Base-by-base conservation (phyloP, 92 coral and sea anemone genomes). In the Parazoanthus swiftii region DNA sequence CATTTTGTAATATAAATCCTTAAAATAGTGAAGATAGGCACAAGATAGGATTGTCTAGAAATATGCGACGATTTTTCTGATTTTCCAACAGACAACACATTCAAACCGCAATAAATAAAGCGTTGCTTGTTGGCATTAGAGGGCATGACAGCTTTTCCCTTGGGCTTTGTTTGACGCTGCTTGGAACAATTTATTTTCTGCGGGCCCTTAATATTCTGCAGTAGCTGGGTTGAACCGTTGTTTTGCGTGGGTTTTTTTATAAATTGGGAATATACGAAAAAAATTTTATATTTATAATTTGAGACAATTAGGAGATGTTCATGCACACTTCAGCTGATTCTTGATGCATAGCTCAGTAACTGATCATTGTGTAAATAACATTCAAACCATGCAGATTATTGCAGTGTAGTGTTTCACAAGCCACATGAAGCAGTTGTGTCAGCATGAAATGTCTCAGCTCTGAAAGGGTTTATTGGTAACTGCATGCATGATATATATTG, bases 111-210 rank as follows among this genome's bases (percentile, higher is more conserved):
- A 74, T 74, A 74, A 21, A 74, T 74, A 74, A 21, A 42, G 66
- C 77, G n/a, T 70, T 50, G 58, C 82, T 79, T 79, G 82, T 46
- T 48, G 42, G 77, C 77, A n/a, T 71, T 21, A 50, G 11, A 14
- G 5, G 77, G 23, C 71, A 26, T 70, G 79, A 70, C 78, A 84
- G 79, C 29, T 84, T 46, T 44, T 35, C 87, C 87, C 63, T 35
- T 66, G 87, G 79, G 78, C 54, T 84, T 84, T 50, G 59, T 35
- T n/a, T 83, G 56, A 84, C n/a, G 43, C 79, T 33, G 87, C 87
- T 84, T 26, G 54, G 67, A 84, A 14, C 26, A 68, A 43, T 1
- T 59, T 65, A 42, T 33, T 68, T 82, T 68, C 15, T 37, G 4
- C 10, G 26, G 21, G 68, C 79, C 58, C 54, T 0, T 38, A 16